These are phyloP conservation scores for Trachemys scripta DNA, from an alignment of 2,113 vertebrate species.

Conservation along the genomic window DNA sequence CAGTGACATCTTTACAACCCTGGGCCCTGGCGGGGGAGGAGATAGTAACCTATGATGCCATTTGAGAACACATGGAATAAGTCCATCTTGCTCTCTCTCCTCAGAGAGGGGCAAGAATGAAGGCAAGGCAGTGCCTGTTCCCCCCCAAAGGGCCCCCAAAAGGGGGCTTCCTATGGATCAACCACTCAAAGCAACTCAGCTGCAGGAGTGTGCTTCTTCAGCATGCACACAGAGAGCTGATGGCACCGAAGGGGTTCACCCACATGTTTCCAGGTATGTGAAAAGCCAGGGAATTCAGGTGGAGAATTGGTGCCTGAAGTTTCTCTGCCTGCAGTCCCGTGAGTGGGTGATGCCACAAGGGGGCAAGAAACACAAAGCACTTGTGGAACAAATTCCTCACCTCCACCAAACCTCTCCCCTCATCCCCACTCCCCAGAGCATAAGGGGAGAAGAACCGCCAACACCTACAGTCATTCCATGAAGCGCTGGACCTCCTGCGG, in stretches of 20 bases:
- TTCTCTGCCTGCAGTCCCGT: neutral
- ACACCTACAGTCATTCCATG: constrained; percentile 82
- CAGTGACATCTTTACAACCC: accelerated
- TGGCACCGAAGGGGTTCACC: neutral
- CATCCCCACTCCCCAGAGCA: accelerated
- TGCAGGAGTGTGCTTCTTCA: neutral
- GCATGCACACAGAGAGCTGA: neutral
- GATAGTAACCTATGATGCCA: neutral
- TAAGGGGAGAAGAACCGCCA: accelerated
- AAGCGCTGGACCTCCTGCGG: constrained; percentile 85
- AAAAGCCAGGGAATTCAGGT: neutral
- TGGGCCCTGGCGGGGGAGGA: neutral
- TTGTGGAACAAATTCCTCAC: neutral
- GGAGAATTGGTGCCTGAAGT: neutral
- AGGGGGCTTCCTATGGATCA: neutral
- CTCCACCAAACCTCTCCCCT: neutral
- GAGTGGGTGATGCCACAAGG: neutral
- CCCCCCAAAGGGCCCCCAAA: neutral
- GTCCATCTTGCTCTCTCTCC: neutral
- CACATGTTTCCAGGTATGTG: neutral
- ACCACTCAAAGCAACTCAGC: neutral
- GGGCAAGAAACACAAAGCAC: neutral
- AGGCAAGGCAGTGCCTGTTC: neutral
- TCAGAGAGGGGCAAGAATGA: neutral
- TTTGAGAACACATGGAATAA: neutral